These are phyloP conservation scores for Chydorus sphaericus DNA, from an alignment of 2,888 invertebrate genomes.

Conservation along the genomic window DNA sequence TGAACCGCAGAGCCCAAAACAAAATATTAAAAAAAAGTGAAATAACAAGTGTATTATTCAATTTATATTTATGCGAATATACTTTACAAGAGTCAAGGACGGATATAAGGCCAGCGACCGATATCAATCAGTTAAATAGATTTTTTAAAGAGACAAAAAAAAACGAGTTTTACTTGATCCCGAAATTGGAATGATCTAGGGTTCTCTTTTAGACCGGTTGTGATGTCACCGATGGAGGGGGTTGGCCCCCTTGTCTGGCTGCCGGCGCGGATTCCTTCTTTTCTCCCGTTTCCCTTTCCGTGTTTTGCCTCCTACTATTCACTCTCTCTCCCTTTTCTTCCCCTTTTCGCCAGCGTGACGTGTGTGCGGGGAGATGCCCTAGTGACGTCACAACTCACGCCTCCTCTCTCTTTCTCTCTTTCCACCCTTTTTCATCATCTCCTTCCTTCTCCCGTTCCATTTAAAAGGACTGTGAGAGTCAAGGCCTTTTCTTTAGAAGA, in stretches of 20 bases:
- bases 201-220: too few species aligned
- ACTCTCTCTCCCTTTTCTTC: neutral
- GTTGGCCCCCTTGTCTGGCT: neutral
- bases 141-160: too few species aligned
- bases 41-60: too few species aligned
- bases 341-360: too few species aligned
- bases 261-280: neutral
- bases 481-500: constrained; percentile 4
- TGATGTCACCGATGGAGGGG: too few species aligned
- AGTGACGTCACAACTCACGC: neutral
- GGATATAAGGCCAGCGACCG: constrained; percentile 8
- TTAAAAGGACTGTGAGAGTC: neutral
- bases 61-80: neutral
- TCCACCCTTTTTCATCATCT: neutral
- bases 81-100: constrained; percentile 1
- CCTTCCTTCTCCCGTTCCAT: neutral
- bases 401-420: neutral
- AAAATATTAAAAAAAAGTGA: too few species aligned
- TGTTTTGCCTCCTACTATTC: too few species aligned
- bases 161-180: too few species aligned
- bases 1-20: too few species aligned
- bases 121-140: too few species aligned
- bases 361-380: too few species aligned
- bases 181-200: too few species aligned
- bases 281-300: neutral